Evolutionary conservation across 2,113 vertebrate species (phyloP).

Genomic region (Macrotus californicus): DNA sequence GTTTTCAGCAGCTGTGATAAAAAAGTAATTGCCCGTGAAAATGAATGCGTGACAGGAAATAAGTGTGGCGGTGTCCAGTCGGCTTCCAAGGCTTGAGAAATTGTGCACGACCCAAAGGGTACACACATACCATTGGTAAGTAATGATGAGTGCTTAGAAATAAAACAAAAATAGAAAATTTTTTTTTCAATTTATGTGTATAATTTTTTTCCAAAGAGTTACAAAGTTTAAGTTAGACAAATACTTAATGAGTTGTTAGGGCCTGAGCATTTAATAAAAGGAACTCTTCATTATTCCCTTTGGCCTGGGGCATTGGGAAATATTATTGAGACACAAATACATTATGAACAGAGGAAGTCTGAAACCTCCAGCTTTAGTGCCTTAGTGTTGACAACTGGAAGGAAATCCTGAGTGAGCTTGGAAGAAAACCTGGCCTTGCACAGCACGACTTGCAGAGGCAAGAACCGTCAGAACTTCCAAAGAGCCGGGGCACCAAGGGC

Average conservation of each 20-base stretch:
- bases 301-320: not conserved
- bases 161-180: not conserved
- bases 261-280: conserved; percentile 12
- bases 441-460: not conserved
- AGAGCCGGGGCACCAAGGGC: not conserved
- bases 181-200: not conserved
- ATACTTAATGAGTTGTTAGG: conserved; percentile 11
- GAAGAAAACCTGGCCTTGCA: not conserved
- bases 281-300: not conserved
- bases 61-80: too few species aligned
- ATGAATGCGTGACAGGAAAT: not conserved
- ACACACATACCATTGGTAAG: not conserved
- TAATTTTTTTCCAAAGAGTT: not conserved
- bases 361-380: not conserved
- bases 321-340: not conserved
- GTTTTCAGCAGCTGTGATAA: not conserved
- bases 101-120: not conserved
- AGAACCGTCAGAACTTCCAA: not conserved
- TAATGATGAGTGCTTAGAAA: not conserved
- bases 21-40: not conserved
- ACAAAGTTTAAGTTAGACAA: not conserved
- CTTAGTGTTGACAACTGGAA: not conserved
- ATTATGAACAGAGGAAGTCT: not conserved
- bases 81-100: not conserved
- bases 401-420: not conserved